Evolutionary conservation across 1,140 invertebrate species (phyloP), one percentile per base, ranked within the genome.

Genomic region (Lysiphlebus fabarum): DNA sequence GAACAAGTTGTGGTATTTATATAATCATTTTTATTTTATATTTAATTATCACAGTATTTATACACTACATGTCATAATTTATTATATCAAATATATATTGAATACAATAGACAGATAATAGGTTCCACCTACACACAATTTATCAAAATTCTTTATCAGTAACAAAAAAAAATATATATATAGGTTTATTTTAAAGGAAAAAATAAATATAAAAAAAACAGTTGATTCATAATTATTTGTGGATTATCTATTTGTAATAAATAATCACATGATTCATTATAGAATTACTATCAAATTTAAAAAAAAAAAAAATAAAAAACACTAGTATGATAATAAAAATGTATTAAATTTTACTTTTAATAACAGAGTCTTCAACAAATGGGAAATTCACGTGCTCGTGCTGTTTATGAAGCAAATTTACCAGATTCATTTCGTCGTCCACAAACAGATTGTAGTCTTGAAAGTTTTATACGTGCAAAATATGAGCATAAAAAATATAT

Each of bases 401-500:
- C 95, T 17, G 95, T 98, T 0, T 99, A 98, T 75, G 96, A 99
- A 82, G 95, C 96, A 1, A 96, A 97, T 80, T 78, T 99, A 49
- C 95, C 95, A 0, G 96, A 99, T 73, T 91, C 88, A 68, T 98
- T 97, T 74, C 83, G 93, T 17, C 84, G 96, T 65, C 96, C 96
- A 8, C 95, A 98, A 77, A 95, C 90, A 58, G 96, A 99, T 74
- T 90, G 91, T 53, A 88, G 92, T 11, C 81, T 99, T 36, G 96
- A 99, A 77, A 87, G 87, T 49, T 99, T 99, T 77, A 95, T 99
- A 64, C 83, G 96, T 53, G 92, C 93, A 43, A 99, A 99, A 81
- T 99, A 99, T 80, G 96, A 99, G 76, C 90, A 95, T 68, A 98
- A 97, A 80, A 98, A 97, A 72, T 99, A 98, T 75, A 93, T 98